These are phyloP conservation scores for Saccostrea glomerata DNA, from an alignment of 1,140 invertebrate genomes.

Conservation along the genomic window DNA sequence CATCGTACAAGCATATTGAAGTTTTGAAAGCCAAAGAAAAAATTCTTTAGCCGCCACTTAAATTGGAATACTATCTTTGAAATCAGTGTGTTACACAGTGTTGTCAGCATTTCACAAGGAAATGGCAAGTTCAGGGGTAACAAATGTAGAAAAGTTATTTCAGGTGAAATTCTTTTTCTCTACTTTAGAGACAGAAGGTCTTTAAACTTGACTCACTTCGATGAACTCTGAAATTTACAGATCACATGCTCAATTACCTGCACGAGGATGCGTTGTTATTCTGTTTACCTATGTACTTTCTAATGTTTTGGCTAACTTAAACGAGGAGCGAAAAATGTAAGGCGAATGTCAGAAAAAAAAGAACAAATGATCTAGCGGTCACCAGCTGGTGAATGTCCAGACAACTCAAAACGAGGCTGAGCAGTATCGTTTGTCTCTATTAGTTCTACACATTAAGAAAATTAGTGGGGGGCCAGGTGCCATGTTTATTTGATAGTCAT, in stretches of 20 bases:
- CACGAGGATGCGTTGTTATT: constrained; percentile 6
- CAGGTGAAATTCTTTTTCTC: constrained; percentile 20
- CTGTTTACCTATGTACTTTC: constrained; percentile 29
- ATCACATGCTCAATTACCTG: constrained; percentile 31
- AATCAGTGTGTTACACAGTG: not conserved
- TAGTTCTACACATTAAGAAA: constrained; percentile 13
- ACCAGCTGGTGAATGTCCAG: constrained; percentile 28
- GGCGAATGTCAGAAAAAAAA: constrained; percentile 8
- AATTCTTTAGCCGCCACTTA: not conserved
- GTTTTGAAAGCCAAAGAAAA: too few species aligned
- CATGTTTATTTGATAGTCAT: constrained; percentile 32
- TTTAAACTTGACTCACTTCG: not conserved
- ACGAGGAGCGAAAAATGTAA: constrained; percentile 7
- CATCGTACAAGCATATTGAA: too few species aligned
- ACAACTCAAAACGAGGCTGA: constrained; percentile 5
- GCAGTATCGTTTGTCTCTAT: constrained; percentile 2
- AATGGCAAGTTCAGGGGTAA: not conserved
- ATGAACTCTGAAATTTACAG: not conserved
- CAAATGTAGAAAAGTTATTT: constrained; percentile 29
- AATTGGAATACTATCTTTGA: not conserved
- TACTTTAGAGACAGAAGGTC: constrained; percentile 2
- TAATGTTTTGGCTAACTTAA: constrained; percentile 29
- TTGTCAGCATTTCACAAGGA: not conserved
- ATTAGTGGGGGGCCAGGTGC: not conserved
- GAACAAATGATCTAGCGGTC: constrained; percentile 5